A percentile compares a stretch with the other conserved stretches of the same genome.
Evolutionary conservation across 2,888 invertebrate species (phyloP).

Genomic region (Troglohyphantes excavatus): DNA sequence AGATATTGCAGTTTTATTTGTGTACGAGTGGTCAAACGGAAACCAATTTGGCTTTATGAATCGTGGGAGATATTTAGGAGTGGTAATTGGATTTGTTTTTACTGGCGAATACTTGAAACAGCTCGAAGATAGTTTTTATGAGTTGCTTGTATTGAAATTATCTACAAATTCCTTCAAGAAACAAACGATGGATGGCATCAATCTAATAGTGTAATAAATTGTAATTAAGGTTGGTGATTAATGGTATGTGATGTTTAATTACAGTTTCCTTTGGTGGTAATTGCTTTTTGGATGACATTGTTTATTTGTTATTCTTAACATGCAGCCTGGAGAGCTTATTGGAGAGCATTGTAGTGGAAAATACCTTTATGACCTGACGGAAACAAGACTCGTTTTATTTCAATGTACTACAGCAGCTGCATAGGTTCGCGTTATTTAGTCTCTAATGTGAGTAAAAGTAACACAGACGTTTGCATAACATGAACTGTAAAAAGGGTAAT

Average conservation of each 20-base stretch:
- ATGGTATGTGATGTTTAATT: not conserved
- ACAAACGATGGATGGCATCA: not conserved
- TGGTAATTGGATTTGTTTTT: not conserved
- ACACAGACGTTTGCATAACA: no score
- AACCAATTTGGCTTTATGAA: slow-evolving; percentile 9
- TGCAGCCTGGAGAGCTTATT: no score
- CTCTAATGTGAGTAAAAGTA: no score
- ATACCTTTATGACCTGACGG: no score
- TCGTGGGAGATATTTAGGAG: not conserved
- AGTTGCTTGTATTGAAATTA: not conserved
- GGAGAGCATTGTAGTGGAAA: no score
- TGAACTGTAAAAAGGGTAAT: no score
- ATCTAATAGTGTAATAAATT: slow-evolving; percentile 9
- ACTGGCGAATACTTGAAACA: not conserved
- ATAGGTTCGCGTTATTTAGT: no score
- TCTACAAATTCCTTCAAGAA: not conserved
- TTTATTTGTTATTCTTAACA: not conserved
- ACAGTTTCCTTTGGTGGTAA: not conserved
- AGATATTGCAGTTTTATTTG: slow-evolving; percentile 15
- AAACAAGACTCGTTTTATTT: no score
- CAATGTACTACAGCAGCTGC: no score
- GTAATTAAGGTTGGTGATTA: not conserved
- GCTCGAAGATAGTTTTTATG: not conserved
- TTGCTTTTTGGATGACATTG: not conserved
- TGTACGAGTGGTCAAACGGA: not conserved